These are phyloP conservation scores for Himalopsyche phryganea DNA, from an alignment of 1,140 invertebrate genomes.

Conservation along the genomic window DNA sequence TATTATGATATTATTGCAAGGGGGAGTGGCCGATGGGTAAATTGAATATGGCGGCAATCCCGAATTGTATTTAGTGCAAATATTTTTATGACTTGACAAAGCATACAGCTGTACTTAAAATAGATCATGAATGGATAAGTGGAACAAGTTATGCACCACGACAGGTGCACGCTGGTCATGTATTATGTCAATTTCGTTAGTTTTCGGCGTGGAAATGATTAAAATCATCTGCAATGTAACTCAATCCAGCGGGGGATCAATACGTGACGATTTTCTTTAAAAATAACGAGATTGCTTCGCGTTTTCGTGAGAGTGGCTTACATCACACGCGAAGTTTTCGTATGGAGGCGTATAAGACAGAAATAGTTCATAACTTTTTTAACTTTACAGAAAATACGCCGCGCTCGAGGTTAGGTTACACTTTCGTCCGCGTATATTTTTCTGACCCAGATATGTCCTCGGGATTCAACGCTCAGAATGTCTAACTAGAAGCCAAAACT, in stretches of 20 bases:
- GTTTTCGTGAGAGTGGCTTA: background rate
- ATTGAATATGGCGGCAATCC: too few species aligned
- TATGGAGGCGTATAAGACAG: conserved; percentile 3
- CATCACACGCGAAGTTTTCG: conserved; percentile 6
- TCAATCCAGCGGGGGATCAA: conserved; percentile 7
- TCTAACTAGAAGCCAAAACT: too few species aligned
- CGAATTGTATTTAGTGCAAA: too few species aligned
- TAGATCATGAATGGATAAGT: background rate
- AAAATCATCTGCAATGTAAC: conserved; percentile 1
- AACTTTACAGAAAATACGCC: conserved; percentile 10
- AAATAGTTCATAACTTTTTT: conserved; percentile 25
- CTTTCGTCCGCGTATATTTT: background rate
- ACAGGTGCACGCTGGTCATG: background rate
- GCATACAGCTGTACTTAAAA: too few species aligned
- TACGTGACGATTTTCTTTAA: conserved; percentile 8
- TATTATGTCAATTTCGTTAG: background rate
- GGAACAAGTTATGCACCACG: background rate
- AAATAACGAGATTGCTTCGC: conserved; percentile 5
- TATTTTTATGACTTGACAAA: too few species aligned
- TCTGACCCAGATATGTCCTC: conserved; percentile 8
- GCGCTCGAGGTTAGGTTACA: conserved; percentile 15
- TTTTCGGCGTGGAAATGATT: background rate
- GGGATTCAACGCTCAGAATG: background rate
- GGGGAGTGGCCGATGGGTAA: too few species aligned
- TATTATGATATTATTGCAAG: too few species aligned